phyloP scores from a whole-genome alignment of 2,888 invertebrate species.

The Drosophila tripunctata region DNA sequence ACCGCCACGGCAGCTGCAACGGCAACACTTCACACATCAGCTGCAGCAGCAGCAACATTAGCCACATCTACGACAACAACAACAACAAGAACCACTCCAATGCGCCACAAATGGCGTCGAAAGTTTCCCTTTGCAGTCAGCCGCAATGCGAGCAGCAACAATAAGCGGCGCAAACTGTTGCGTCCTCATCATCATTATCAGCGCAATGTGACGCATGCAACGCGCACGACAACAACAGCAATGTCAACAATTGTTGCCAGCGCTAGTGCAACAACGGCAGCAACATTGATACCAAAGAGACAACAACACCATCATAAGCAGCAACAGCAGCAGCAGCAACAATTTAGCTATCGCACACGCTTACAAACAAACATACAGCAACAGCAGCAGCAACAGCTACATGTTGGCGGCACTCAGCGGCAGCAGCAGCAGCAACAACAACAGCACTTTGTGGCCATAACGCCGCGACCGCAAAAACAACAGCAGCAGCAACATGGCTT shows the following conservation, averaged over 20 bases:
- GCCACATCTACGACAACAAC: conserved; percentile 39
- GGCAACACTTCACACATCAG: conserved; percentile 23
- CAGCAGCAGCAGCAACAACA: conserved; percentile 49
- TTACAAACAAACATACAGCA: conserved; percentile 55
- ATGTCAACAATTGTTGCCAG: conserved; percentile 52
- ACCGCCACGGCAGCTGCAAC: conserved; percentile 43
- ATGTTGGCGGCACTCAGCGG: conserved; percentile 34
- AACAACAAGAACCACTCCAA: conserved; percentile 46
- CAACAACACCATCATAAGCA: conserved; percentile 40
- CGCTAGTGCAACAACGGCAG: conserved; percentile 49
- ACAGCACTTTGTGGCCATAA: conserved; percentile 37
- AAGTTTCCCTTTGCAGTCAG: conserved; percentile 52
- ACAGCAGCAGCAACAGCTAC: conserved; percentile 55
- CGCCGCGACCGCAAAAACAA: conserved; percentile 52
- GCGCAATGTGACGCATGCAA: conserved; percentile 74
- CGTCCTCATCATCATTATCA: conserved; percentile 57
- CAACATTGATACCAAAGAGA: conserved; percentile 57
- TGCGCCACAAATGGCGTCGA: conserved; percentile 73
- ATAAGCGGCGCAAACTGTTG: conserved; percentile 62
- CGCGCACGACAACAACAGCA: conserved; percentile 68
- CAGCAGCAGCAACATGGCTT: conserved; percentile 51
- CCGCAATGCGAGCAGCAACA: conserved; percentile 52
- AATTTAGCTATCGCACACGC: conserved; percentile 62
- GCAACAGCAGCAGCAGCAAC: conserved; percentile 51
- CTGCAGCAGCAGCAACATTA: conserved; percentile 17